These are phyloP conservation scores for Meriones psammophilus DNA, from an alignment of 2,797 vertebrate genomes.

Conservation along the genomic window DNA sequence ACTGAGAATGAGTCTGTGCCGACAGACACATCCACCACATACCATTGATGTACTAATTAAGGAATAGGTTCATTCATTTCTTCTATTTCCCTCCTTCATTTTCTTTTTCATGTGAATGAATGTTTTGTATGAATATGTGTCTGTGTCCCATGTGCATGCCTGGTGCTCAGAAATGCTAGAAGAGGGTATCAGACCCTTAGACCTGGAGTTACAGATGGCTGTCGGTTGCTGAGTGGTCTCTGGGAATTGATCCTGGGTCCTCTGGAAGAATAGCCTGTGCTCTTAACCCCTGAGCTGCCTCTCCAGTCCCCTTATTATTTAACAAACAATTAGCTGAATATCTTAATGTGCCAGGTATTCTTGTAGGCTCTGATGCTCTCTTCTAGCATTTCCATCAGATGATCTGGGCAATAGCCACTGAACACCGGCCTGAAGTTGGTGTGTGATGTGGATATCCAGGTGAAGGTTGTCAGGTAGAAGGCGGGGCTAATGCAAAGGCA, in stretches of 20 bases:
- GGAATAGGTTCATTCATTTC: neutral
- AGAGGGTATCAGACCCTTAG: neutral
- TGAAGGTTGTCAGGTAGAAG: constrained; percentile 14
- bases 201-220: neutral
- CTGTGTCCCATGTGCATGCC: neutral
- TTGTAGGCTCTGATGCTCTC: neutral
- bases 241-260: neutral
- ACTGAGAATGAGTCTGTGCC: neutral
- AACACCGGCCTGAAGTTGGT: constrained; percentile 5
- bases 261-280: neutral
- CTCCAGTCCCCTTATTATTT: neutral
- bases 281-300: too few species aligned
- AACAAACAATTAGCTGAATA: neutral
- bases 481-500: neutral
- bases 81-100: neutral
- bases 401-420: neutral
- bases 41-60: neutral
- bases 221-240: neutral
- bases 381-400: neutral
- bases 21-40: neutral
- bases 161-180: neutral
- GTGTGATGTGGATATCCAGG: neutral
- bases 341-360: neutral
- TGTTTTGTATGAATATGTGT: neutral
- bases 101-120: neutral